Percentiles rank a stretch among this genome's conserved stretches.
Conservation (phyloP, 2,113 vertebrate genomes). For the Calypte anna region DNA sequence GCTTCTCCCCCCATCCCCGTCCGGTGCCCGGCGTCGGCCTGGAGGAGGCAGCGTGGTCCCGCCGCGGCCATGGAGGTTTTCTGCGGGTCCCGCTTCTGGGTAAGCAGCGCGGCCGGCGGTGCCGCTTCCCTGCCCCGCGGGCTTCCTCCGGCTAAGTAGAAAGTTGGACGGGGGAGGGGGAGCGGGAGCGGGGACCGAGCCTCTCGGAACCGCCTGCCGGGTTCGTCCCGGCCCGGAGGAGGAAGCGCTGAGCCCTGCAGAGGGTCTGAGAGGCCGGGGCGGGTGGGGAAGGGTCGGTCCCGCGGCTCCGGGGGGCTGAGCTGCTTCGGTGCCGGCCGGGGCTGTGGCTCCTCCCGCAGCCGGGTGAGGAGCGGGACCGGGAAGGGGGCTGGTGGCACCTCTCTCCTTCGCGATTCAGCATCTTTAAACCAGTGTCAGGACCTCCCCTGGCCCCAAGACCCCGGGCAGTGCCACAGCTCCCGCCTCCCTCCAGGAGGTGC, state of each 20-base stretch:
- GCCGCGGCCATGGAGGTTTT: slow-evolving; percentile 43
- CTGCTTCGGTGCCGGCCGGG: neutral
- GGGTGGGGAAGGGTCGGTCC: neutral
- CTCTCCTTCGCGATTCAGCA: neutral
- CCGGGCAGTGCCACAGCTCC: neutral
- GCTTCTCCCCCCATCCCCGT: neutral
- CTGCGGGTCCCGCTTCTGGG: slow-evolving; percentile 66
- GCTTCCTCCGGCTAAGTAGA: neutral
- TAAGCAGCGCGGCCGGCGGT: slow-evolving; percentile 2
- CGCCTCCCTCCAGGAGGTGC: neutral
- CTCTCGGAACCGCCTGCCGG: neutral
- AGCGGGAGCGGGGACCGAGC: neutral
- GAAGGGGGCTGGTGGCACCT: neutral
- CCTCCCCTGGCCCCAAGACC: no score
- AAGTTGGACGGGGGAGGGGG: neutral
- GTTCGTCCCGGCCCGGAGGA: neutral
- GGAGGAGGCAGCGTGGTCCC: neutral
- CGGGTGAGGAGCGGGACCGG: neutral
- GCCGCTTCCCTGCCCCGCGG: neutral
- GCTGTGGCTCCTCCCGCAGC: neutral
- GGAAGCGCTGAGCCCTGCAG: neutral
- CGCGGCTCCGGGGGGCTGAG: neutral
- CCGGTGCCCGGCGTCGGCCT: neutral
- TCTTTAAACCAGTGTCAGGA: neutral
- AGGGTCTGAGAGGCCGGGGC: neutral